Evolutionary conservation across 1,140 invertebrate species (phyloP), one percentile per base, ranked within the genome.

Genomic region (Diorhabda carinulata): DNA sequence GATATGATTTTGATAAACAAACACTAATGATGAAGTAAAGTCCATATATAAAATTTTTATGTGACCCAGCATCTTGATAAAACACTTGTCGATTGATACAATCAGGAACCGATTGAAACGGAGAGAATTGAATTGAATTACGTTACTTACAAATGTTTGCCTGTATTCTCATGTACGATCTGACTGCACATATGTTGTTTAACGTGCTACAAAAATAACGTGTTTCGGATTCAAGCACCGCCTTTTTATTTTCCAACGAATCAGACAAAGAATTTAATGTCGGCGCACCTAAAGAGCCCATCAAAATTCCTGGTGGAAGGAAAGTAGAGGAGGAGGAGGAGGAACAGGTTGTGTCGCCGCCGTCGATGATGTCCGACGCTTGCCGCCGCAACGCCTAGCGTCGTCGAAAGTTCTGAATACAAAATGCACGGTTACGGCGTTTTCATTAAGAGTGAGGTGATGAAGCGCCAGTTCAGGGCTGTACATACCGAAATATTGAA

Each of bases 391-490:
- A 52, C 47, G 47, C 47, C 47, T 52, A 52, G 47, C 47, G 47
- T 52, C 47, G 47, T 3, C 47, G 47, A 3, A 45, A 65, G 72
- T 68, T 65, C 70, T 72, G 73, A 72, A 74, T 74, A 72, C 73
- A 64, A 74, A 74, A 72, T 72, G 71, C 70, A 74, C 67, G 73
- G 57, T 69, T 66, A 71, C 74, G 76, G 74, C 74, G 76, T 77
- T 77, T 77, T 77, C 76, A 77, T 77, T 77, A 77, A 76, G 71
- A 68, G 70, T 68, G 69, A 74, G 68, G 74, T 77, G 76, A 77
- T 77, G 76, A 76, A 77, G 74, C 73, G 70, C 71, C 47, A 25
- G 4, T 52, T 2, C 47, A 52, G 47, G 2, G 47, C 47, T n/a
- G 47, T 52, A n/a, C 47, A 52, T 6, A 52, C n/a, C 25, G 25